A percentile compares a stretch with the other conserved stretches of the same genome.
Conservation (phyloP, 1,140 invertebrate species). For the Lepidurus arcticus region DNA sequence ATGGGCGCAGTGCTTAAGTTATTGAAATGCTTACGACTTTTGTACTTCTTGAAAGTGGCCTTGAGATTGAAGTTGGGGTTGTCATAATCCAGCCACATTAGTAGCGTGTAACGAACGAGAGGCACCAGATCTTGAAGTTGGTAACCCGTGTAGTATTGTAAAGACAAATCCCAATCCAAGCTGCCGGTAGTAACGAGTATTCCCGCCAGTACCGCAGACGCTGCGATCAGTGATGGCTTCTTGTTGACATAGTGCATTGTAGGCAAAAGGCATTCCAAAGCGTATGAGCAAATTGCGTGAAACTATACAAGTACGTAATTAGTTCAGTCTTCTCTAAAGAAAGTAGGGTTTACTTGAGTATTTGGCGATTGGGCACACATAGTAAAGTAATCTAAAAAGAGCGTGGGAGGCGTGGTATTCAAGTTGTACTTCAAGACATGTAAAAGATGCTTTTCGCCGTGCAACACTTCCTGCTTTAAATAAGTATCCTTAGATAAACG, state of each 20-base stretch:
- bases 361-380: background rate
- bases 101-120: background rate
- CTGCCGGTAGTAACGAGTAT: background rate
- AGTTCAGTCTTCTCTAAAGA: background rate
- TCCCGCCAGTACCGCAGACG: background rate
- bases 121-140: background rate
- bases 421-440: background rate
- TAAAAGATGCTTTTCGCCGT: background rate
- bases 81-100: background rate
- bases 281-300: background rate
- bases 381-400: conserved; percentile 5
- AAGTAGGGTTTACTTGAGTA: background rate
- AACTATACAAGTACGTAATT: background rate
- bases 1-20: background rate
- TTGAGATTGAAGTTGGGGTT: conserved; percentile 4
- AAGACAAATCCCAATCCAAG: background rate
- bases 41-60: background rate
- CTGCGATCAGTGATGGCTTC: conserved; percentile 4
- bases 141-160: background rate
- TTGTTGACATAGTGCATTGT: background rate
- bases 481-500: background rate
- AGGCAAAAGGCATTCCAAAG: background rate
- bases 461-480: background rate
- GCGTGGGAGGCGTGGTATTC: conserved; percentile 6
- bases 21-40: background rate